Conservation (phyloP, 2,113 vertebrate species). For the Limnothrissa miodon region DNA sequence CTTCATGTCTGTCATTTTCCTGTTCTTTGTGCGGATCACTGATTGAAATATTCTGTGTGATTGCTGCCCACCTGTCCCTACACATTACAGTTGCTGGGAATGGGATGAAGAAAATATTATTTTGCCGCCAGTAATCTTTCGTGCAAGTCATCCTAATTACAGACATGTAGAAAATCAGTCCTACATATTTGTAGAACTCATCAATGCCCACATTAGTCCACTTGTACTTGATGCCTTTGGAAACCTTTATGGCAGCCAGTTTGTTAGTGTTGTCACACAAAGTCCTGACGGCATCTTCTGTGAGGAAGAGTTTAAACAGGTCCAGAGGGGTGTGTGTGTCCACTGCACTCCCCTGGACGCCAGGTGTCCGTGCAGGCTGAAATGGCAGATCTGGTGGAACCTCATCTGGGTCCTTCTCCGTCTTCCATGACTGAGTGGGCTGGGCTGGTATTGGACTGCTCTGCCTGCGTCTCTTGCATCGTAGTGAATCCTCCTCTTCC, state of each 20-base stretch:
- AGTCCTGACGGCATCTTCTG: not conserved
- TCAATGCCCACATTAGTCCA: not conserved
- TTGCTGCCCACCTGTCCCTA: not conserved
- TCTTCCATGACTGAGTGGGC: not conserved
- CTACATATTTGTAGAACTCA: not conserved
- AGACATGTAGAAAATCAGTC: conserved; percentile 16
- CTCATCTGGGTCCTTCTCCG: not conserved
- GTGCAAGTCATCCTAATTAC: not conserved
- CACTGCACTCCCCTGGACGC: not conserved
- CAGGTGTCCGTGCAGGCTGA: not conserved
- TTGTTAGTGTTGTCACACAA: conserved; percentile 25
- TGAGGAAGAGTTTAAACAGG: conserved; percentile 24
- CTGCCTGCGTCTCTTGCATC: not conserved
- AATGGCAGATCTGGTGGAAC: not conserved
- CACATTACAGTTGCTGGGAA: not conserved
- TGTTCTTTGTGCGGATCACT: not conserved
- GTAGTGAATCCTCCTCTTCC: not conserved
- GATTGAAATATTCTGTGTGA: not conserved
- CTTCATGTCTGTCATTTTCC: not conserved
- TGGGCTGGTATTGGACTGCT: not conserved
- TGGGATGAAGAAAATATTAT: not conserved
- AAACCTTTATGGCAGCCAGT: not conserved
- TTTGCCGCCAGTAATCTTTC: not conserved
- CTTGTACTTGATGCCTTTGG: not conserved
- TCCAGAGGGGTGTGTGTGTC: not conserved